Conservation (phyloP, 2,797 vertebrate genomes). For the Schizothorax lantsangensis region DNA sequence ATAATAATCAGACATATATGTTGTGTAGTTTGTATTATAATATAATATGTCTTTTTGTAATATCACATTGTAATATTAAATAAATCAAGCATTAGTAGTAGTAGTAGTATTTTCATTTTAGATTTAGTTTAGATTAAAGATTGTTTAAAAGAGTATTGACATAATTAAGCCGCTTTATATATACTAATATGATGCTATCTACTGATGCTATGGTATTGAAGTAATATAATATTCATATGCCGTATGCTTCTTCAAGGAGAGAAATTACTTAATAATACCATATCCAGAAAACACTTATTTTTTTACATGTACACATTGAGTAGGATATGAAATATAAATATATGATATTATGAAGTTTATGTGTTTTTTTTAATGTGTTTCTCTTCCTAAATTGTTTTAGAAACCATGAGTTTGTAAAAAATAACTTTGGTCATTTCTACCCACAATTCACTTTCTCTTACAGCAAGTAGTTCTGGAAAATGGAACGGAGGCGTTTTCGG, state of each 20-base stretch:
- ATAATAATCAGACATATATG: too few relatives aligned
- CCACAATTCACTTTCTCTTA: slow-evolving; percentile 40
- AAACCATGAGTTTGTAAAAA: not conserved
- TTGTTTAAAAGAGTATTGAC: too few relatives aligned
- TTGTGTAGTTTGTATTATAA: too few relatives aligned
- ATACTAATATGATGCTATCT: not conserved
- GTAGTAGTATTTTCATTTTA: too few relatives aligned
- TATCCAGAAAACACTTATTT: not conserved
- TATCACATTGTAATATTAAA: too few relatives aligned
- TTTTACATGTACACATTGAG: not conserved
- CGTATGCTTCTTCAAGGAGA: not conserved
- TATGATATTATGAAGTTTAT: not conserved
- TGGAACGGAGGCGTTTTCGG: slow-evolving; percentile 84
- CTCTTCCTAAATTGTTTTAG: not conserved
- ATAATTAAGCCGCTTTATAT: too few relatives aligned
- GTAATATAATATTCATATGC: not conserved
- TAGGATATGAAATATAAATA: too few relatives aligned
- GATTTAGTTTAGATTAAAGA: too few relatives aligned
- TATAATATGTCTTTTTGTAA: too few relatives aligned
- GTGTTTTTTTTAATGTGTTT: not conserved
- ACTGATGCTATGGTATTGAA: not conserved
- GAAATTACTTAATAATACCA: not conserved
- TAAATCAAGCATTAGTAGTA: too few relatives aligned
- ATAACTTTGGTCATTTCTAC: not conserved
- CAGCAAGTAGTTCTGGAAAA: slow-evolving; percentile 89